Evolutionary conservation across 35 echinoderm and acorn worm species (phyloP).

Genomic region (Heliocidaris erythrogramma): DNA sequence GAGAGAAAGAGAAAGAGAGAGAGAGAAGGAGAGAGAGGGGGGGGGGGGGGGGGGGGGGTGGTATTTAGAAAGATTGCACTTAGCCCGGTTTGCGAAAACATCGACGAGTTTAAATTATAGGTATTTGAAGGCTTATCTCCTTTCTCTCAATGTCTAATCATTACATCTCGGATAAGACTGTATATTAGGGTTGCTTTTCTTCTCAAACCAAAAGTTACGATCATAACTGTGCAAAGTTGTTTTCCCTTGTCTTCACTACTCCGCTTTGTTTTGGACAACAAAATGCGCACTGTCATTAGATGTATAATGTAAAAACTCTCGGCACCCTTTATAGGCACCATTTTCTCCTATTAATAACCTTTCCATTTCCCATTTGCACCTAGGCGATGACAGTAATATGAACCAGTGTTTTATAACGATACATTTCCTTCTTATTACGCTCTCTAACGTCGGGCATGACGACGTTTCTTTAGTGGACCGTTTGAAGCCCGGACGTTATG

Average conservation of each 20-base stretch:
- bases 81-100: no score
- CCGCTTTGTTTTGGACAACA: neutral
- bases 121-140: no score
- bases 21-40: no score
- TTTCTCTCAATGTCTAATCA: no score
- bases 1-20: no score
- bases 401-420: slow-evolving; percentile 12
- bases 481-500: neutral
- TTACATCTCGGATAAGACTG: no score
- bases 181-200: neutral
- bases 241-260: neutral
- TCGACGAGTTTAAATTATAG: no score
- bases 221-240: neutral
- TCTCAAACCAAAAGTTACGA: neutral
- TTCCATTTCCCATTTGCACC: neutral
- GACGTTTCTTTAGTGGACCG: neutral
- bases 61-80: no score
- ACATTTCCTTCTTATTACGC: neutral
- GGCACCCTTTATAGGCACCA: neutral
- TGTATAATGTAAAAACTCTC: neutral
- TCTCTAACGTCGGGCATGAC: neutral
- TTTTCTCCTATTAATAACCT: neutral
- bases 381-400: neutral
- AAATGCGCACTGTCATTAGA: neutral
- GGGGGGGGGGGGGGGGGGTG: no score